Conservation (phyloP, 37 sponge, comb jelly and placozoan species). For the Crambe crambe region DNA sequence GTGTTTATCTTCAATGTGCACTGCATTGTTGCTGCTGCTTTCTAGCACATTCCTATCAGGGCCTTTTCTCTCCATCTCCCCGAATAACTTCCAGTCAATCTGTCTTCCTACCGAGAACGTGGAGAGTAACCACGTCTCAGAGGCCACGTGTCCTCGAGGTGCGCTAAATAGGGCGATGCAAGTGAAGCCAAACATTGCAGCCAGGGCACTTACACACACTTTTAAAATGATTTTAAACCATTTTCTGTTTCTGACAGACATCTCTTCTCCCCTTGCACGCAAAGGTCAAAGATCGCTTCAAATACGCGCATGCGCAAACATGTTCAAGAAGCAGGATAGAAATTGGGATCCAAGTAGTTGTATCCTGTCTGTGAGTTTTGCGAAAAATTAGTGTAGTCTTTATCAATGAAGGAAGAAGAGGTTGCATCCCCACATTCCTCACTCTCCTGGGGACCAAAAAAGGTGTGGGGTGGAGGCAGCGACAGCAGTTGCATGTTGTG, state of each 20-base stretch:
- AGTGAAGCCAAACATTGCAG: constrained; percentile 8
- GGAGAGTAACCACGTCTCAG: too few relatives aligned
- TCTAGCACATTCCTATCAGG: too few relatives aligned
- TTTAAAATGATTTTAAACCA: too few relatives aligned
- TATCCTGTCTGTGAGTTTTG: constrained; percentile 25
- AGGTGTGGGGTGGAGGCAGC: background rate
- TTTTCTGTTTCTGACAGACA: too few relatives aligned
- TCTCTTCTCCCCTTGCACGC: too few relatives aligned
- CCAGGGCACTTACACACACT: too few relatives aligned
- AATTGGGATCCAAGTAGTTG: constrained; percentile 83
- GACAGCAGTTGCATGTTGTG: constrained; percentile 40
- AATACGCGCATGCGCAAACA: too few relatives aligned
- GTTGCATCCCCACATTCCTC: background rate
- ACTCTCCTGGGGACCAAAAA: background rate
- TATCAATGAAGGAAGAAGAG: constrained; percentile 30
- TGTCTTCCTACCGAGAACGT: background rate
- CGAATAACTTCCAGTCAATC: constrained; percentile 8
- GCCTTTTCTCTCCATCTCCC: background rate
- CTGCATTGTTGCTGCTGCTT: background rate
- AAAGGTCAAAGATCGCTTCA: too few relatives aligned
- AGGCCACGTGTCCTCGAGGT: too few relatives aligned
- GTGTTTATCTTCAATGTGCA: background rate
- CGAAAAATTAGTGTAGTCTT: constrained; percentile 59
- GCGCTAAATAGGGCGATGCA: background rate
- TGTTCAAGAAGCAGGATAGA: constrained; percentile 53